phyloP scores from a whole-genome alignment of 2,797 vertebrate species.

The Okamejei kenojei region DNA sequence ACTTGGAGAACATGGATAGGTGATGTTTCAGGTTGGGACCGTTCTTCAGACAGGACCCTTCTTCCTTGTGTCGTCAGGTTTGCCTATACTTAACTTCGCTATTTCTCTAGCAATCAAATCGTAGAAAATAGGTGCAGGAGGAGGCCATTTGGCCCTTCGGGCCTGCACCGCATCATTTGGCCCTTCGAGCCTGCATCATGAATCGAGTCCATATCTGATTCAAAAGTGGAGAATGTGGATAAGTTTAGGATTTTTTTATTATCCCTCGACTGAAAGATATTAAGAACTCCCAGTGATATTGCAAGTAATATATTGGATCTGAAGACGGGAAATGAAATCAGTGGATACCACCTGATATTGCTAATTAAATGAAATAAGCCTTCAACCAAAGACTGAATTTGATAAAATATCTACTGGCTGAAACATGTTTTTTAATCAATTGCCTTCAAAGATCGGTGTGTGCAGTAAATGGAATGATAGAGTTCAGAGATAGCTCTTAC shows the following conservation, averaged over 20 bases:
- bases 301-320: neutral
- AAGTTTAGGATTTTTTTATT: neutral
- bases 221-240: neutral
- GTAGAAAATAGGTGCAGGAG: too few relatives aligned
- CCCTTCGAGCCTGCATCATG: neutral
- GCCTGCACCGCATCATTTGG: too few relatives aligned
- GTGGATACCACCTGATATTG: neutral
- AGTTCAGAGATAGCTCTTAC: neutral
- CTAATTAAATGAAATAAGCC: constrained; percentile 32
- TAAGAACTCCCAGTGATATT: neutral
- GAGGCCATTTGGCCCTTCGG: too few relatives aligned
- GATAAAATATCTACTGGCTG: constrained; percentile 25
- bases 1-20: too few relatives aligned
- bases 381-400: neutral
- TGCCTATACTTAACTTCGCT: too few relatives aligned
- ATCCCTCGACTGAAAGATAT: neutral
- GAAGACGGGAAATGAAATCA: neutral
- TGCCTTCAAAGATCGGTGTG: neutral
- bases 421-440: constrained; percentile 33
- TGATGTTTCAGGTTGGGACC: too few relatives aligned
- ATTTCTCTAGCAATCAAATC: too few relatives aligned
- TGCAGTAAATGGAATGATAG: neutral
- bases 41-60: too few relatives aligned
- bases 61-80: too few relatives aligned
- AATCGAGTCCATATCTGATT: neutral